Percentiles rank a stretch among this genome's conserved stretches.
phyloP scores from a whole-genome alignment of 2,113 vertebrate genomes.

The Cheirogaleus medius region DNA sequence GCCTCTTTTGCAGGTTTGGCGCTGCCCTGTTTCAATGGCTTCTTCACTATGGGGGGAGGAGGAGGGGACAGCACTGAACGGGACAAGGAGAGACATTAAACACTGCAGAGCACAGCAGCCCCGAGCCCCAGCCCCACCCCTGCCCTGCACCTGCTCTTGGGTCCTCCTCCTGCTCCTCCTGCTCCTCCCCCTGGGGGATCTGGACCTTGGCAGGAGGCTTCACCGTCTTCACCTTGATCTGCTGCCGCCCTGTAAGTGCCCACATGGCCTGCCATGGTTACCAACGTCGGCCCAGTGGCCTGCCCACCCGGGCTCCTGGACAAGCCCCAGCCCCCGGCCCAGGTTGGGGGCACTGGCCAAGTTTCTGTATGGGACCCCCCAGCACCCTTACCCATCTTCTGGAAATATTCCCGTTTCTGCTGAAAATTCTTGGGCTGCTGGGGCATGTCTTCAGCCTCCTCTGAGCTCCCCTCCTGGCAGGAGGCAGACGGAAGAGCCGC shows the following conservation, averaged over 20 bases:
- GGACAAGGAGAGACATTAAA: background rate
- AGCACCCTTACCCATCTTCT: conserved; percentile 89
- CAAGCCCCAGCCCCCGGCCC: background rate
- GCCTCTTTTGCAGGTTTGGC: background rate
- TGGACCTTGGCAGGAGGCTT: conserved; percentile 74
- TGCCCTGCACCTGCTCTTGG: background rate
- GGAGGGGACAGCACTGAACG: background rate
- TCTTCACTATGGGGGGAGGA: conserved; percentile 26
- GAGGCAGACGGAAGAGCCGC: background rate
- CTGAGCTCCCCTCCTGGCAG: conserved; percentile 12
- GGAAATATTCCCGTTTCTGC: conserved; percentile 92
- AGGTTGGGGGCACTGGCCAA: rapidly evolving
- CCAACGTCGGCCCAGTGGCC: background rate
- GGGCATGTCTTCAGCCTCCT: background rate
- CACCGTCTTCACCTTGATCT: conserved; percentile 64
- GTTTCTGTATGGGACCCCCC: background rate
- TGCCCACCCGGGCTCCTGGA: background rate
- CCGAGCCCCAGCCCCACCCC: background rate
- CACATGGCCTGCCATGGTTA: background rate
- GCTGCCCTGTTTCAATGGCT: background rate
- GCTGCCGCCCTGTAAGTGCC: conserved; percentile 78
- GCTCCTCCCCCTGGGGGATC: conserved; percentile 57
- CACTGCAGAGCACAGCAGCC: rapidly evolving
- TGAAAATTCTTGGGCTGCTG: conserved; percentile 82
- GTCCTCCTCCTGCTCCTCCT: conserved; percentile 31